These are phyloP conservation scores for Perithous albicinctus DNA, from an alignment of 2,888 invertebrate genomes.

Conservation along the genomic window DNA sequence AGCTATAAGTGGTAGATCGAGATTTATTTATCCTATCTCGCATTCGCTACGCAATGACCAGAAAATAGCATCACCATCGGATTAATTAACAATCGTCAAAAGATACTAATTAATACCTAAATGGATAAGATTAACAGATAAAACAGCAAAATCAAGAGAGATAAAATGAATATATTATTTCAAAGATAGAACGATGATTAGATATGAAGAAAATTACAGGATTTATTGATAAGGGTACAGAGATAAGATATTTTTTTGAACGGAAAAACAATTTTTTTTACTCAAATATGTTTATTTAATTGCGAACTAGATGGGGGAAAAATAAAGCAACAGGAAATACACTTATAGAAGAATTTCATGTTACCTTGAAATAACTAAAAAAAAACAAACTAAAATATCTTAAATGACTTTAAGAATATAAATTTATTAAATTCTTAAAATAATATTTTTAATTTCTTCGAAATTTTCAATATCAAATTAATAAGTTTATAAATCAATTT, in stretches of 20 bases:
- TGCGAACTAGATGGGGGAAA: no score
- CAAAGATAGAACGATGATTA: conserved; percentile 35
- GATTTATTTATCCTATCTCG: conserved; percentile 34
- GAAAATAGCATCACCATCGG: not conserved
- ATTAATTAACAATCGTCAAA: conserved; percentile 5
- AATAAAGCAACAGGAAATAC: no score
- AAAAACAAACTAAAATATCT: no score
- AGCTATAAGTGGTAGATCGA: conserved; percentile 17
- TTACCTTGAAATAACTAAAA: no score
- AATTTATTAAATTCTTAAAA: no score
- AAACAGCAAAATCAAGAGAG: not conserved
- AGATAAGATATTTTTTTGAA: not conserved
- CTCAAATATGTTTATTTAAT: not conserved
- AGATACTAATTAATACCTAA: conserved; percentile 37
- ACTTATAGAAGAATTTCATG: no score
- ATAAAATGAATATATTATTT: conserved; percentile 5
- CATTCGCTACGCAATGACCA: not conserved
- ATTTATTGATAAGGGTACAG: conserved; percentile 32
- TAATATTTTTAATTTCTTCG: no score
- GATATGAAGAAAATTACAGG: conserved; percentile 37
- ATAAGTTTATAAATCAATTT: no score
- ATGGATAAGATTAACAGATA: conserved; percentile 38
- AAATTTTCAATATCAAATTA: no score
- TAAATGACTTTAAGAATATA: no score
- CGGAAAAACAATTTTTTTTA: conserved; percentile 29